A percentile compares a stretch with the other conserved stretches of the same genome.
Evolutionary conservation across 2,797 vertebrate species (phyloP).

Genomic region (Gymnodraco acuticeps): DNA sequence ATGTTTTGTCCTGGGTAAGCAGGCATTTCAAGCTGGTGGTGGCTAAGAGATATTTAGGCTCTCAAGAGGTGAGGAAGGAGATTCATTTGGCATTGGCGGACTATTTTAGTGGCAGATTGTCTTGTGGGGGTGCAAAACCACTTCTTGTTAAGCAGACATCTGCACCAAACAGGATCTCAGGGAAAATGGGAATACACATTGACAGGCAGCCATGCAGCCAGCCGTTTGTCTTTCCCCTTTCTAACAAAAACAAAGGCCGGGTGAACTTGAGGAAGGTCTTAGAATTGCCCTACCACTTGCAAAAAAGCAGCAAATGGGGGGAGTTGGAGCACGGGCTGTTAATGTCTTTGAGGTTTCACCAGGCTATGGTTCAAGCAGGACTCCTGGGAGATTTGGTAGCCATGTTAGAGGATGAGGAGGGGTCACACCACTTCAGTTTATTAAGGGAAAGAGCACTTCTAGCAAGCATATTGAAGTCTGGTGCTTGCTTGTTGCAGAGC

Average conservation of each 20-base stretch:
- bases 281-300: constrained; percentile 84
- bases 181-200: constrained; percentile 37
- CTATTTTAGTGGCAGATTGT: constrained; percentile 80
- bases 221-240: constrained; percentile 71
- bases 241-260: constrained; percentile 14
- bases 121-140: constrained; percentile 67
- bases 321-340: constrained; percentile 70
- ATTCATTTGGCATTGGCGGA: constrained; percentile 78
- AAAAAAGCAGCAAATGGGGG: constrained; percentile 70
- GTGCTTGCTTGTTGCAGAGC: constrained; percentile 71
- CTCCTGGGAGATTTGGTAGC: constrained; percentile 73
- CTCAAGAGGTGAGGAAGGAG: constrained; percentile 44
- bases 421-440: constrained; percentile 44
- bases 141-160: constrained; percentile 34
- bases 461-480: constrained; percentile 71
- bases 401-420: constrained; percentile 68
- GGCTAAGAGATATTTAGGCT: constrained; percentile 74
- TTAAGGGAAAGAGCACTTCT: constrained; percentile 77
- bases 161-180: constrained; percentile 6
- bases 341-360: constrained; percentile 79
- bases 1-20: constrained; percentile 83
- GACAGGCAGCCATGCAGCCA: constrained; percentile 75
- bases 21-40: constrained; percentile 83
- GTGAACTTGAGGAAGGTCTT: constrained; percentile 79
- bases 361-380: constrained; percentile 78